Evolutionary conservation across 2,113 vertebrate species (phyloP).

Genomic region (Lasiurus borealis): DNA sequence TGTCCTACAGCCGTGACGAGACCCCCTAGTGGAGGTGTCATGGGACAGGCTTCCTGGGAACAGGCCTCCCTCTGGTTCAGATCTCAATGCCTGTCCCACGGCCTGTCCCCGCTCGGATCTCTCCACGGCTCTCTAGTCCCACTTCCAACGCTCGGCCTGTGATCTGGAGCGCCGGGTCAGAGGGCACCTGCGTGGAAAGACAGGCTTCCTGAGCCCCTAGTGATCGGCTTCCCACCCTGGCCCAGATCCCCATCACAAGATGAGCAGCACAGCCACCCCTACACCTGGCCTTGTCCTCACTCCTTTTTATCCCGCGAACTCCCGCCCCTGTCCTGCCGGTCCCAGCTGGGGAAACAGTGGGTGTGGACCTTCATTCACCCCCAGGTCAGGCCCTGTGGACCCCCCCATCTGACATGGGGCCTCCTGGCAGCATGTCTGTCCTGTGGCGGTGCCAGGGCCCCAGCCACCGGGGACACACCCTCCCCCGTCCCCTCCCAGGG

Average conservation of each 20-base stretch:
- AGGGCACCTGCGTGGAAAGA: not conserved
- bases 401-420: rapidly evolving
- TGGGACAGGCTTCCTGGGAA: not conserved
- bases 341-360: not conserved
- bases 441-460: not conserved
- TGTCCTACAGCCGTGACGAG: not conserved
- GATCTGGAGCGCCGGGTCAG: not conserved
- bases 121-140: not conserved
- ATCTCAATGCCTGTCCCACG: not conserved
- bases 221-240: not conserved
- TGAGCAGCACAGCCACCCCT: not conserved
- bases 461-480: not conserved
- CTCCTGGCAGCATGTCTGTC: not conserved
- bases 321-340: rapidly evolving
- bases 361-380: rapidly evolving
- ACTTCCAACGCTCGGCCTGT: not conserved
- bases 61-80: not conserved
- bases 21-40: too few relatives aligned
- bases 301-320: too few relatives aligned
- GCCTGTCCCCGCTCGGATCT: not conserved
- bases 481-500: not conserved
- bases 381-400: too few relatives aligned
- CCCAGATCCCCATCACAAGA: too few relatives aligned
- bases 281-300: not conserved
- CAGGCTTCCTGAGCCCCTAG: not conserved